Evolutionary conservation across 1,140 invertebrate genomes (phyloP).

Genomic region (Chelonus insularis): DNA sequence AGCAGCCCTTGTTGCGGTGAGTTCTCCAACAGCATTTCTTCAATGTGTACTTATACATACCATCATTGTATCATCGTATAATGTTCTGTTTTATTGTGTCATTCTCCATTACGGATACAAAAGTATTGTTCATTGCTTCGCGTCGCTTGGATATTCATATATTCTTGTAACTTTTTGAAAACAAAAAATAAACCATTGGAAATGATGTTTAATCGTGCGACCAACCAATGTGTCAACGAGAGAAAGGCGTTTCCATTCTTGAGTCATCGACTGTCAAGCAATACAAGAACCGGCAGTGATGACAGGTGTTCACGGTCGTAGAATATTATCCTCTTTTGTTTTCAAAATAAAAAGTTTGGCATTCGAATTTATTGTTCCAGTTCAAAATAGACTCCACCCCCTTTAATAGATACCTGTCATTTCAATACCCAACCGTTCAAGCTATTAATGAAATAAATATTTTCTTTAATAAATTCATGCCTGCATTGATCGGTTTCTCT

Average conservation of each 20-base stretch:
- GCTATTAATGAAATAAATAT: too few species aligned
- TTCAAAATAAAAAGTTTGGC: background rate
- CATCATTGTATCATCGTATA: too few species aligned
- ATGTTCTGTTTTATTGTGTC: too few species aligned
- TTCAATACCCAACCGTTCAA: background rate
- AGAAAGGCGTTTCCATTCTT: slow-evolving; percentile 24
- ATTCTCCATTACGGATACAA: background rate
- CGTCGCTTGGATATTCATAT: background rate
- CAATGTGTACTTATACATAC: slow-evolving; percentile 4
- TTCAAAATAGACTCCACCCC: background rate
- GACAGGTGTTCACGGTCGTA: slow-evolving; percentile 23
- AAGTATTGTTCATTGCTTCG: too few species aligned
- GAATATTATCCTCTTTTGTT: background rate
- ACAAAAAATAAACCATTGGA: background rate
- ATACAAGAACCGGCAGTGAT: background rate
- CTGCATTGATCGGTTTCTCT: too few species aligned
- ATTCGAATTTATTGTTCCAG: background rate
- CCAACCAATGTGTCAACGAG: background rate
- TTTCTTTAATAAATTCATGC: too few species aligned
- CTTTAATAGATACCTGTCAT: background rate
- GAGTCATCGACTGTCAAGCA: slow-evolving; percentile 21
- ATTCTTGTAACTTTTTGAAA: background rate
- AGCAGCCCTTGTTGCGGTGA: slow-evolving; percentile 92
- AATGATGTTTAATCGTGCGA: background rate
- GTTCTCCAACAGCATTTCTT: slow-evolving; percentile 42